These are phyloP conservation scores for Luffia ferchaultella DNA, from an alignment of 2,888 invertebrate species.

Conservation along the genomic window DNA sequence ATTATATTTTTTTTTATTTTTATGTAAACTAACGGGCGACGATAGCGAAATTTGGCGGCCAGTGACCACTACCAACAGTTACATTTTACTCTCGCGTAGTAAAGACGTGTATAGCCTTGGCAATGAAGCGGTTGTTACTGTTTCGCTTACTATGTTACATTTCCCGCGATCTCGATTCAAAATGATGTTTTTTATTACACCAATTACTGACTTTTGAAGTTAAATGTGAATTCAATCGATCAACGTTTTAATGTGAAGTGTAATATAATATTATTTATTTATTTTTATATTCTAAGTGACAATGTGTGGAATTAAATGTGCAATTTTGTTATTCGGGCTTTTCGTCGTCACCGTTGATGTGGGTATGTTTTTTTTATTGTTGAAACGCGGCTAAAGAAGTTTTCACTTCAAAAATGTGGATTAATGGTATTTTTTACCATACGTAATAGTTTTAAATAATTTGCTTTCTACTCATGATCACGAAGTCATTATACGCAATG, in stretches of 20 bases:
- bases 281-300: not conserved
- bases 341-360: conserved; percentile 1
- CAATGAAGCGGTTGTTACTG: not conserved
- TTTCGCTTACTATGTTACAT: not conserved
- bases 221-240: not conserved
- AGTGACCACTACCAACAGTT: not conserved
- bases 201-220: too few species aligned
- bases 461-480: too few species aligned
- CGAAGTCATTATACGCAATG: too few species aligned
- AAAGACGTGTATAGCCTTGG: not conserved
- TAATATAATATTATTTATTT: not conserved
- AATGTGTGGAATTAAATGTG: conserved; percentile 30
- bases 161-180: not conserved
- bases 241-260: not conserved
- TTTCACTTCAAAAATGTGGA: too few species aligned
- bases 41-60: not conserved
- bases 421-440: too few species aligned
- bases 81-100: not conserved
- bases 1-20: not conserved
- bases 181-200: not conserved
- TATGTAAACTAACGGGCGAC: not conserved
- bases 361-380: conserved; percentile 3
- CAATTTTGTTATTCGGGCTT: conserved; percentile 18
- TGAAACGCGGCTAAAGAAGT: too few species aligned
- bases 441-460: too few species aligned